Evolutionary conservation across 2,797 vertebrate species (phyloP).

Genomic region (Anolis apletophallus): DNA sequence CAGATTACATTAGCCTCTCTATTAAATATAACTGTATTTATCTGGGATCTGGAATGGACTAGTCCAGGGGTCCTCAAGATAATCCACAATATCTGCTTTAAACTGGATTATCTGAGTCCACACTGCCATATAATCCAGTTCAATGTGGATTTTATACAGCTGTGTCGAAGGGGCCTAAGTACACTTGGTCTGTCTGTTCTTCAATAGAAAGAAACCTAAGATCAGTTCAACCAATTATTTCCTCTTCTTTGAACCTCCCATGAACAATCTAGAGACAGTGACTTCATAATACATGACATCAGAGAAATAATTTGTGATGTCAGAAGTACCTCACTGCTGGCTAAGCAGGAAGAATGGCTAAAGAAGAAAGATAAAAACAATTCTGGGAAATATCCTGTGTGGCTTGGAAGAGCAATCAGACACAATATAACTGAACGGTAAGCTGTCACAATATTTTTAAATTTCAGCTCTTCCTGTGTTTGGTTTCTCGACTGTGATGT

Average conservation of each 20-base stretch:
- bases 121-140: too few species aligned
- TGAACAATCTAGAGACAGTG: slow-evolving; percentile 36
- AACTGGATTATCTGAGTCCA: background rate
- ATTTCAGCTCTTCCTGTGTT: slow-evolving; percentile 32
- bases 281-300: slow-evolving; percentile 16
- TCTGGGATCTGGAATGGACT: too few species aligned
- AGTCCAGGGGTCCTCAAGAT: too few species aligned
- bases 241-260: background rate
- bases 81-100: too few species aligned
- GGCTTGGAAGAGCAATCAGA: background rate
- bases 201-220: background rate
- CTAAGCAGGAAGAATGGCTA: background rate
- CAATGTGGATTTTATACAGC: too few species aligned
- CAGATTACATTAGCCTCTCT: too few species aligned
- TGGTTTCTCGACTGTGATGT: slow-evolving; percentile 12
- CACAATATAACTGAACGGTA: slow-evolving; percentile 25
- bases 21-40: too few species aligned
- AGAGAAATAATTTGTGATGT: slow-evolving; percentile 20
- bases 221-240: background rate
- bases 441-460: slow-evolving; percentile 35
- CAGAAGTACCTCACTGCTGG: slow-evolving; percentile 30
- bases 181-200: background rate
- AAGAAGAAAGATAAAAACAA: slow-evolving; percentile 30
- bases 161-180: background rate
- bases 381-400: background rate